phyloP scores from a whole-genome alignment of 2,797 vertebrate species.

The Lates japonicus region DNA sequence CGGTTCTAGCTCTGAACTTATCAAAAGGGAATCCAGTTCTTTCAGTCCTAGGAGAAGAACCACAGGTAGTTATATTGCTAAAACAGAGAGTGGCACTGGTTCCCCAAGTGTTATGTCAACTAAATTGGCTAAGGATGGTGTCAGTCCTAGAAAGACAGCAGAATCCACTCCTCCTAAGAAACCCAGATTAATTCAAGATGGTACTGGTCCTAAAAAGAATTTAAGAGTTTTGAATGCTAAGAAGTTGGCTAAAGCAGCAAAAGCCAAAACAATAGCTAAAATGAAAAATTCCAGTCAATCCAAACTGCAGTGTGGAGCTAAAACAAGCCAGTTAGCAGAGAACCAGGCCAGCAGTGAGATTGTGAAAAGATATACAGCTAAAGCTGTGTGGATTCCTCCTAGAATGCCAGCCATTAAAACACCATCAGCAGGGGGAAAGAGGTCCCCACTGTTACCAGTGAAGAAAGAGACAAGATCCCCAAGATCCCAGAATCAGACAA shows the following conservation, averaged over 20 bases:
- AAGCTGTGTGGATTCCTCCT: conserved; percentile 71
- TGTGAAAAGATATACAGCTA: conserved; percentile 27
- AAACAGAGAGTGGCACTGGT: neutral
- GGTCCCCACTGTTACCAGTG: neutral
- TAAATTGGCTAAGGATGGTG: conserved; percentile 5
- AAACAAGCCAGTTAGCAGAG: conserved; percentile 8
- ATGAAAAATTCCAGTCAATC: conserved; percentile 12
- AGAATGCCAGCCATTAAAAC: conserved; percentile 18
- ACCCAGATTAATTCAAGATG: conserved; percentile 32
- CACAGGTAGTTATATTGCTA: neutral
- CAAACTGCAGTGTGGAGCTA: conserved; percentile 8
- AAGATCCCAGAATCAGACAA: neutral
- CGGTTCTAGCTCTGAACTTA: neutral
- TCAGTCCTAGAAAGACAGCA: neutral
- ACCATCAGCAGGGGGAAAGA: neutral
- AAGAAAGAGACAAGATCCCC: conserved; percentile 34
- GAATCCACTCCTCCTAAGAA: conserved; percentile 41
- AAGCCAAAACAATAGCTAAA: conserved; percentile 31
- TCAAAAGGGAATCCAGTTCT: conserved; percentile 29
- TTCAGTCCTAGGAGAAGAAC: neutral
- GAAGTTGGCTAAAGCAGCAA: conserved; percentile 42
- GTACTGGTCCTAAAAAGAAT: neutral
- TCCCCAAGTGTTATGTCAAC: neutral
- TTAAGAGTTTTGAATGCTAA: conserved; percentile 22
- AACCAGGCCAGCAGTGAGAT: neutral